Evolutionary conservation across 2,113 vertebrate genomes (phyloP).

Genomic region (Antechinus flavipes): DNA sequence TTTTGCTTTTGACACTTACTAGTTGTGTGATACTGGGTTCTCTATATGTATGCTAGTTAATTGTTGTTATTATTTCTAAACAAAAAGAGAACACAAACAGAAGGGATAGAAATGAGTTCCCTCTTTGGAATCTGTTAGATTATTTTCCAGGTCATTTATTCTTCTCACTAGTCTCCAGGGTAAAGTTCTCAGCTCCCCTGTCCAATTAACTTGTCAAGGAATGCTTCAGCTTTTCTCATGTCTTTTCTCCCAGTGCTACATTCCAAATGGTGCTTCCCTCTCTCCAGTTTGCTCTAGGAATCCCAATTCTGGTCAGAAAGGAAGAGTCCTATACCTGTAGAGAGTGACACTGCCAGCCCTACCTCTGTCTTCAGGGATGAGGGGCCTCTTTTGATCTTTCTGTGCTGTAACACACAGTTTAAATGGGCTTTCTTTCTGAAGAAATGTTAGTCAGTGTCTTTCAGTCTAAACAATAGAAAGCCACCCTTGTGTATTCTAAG

Average conservation of each 20-base stretch:
- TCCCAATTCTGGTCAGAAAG: background rate
- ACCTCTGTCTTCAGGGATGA: background rate
- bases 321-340: conserved; percentile 5
- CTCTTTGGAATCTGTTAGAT: background rate
- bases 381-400: background rate
- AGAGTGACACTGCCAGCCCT: background rate
- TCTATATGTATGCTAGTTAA: too few relatives aligned
- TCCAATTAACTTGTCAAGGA: background rate
- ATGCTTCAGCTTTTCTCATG: conserved; percentile 2
- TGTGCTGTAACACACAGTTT: background rate
- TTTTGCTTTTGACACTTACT: background rate
- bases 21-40: too few relatives aligned
- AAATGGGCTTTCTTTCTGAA: conserved; percentile 6
- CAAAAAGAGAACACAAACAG: too few relatives aligned
- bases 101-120: background rate
- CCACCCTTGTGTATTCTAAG: background rate
- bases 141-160: background rate
- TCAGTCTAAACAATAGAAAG: conserved; percentile 7
- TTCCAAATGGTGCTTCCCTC: background rate
- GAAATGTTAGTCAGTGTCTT: conserved; percentile 1
- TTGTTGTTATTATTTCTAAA: too few relatives aligned
- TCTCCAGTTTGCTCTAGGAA: background rate
- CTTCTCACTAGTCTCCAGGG: background rate
- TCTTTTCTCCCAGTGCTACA: background rate
- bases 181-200: background rate